A percentile compares a stretch with the other conserved stretches of the same genome.
Conservation (phyloP, 2,888 invertebrate genomes). For the Nemurella pictetii region DNA sequence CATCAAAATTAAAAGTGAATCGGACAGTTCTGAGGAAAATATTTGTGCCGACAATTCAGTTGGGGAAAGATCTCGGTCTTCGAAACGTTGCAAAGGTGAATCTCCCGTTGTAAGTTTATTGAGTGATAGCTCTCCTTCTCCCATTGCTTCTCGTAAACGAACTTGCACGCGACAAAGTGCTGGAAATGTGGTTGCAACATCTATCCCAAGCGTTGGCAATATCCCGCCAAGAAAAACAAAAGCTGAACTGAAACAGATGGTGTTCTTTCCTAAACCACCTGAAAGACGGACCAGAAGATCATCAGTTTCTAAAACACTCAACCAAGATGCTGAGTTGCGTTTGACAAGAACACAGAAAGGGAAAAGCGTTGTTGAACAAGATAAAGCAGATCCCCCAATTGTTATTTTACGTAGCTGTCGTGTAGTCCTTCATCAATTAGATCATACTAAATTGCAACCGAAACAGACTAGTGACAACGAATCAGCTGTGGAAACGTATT, state of each 20-base stretch:
- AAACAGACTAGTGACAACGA: not conserved
- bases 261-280: not conserved
- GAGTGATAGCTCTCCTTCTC: not conserved
- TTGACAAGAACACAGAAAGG: not conserved
- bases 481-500: not conserved
- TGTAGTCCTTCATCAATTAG: not conserved
- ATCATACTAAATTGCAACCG: not conserved
- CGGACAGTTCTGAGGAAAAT: not conserved
- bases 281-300: not conserved
- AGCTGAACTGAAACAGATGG: conserved; percentile 12
- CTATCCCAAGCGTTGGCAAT: not conserved
- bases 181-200: not conserved
- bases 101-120: not conserved
- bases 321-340: not conserved
- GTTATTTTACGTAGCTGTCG: not conserved
- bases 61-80: not conserved
- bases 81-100: not conserved
- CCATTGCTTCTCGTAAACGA: not conserved
- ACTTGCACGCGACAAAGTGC: not conserved
- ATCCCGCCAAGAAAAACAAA: not conserved
- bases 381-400: not conserved
- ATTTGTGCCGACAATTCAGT: not conserved
- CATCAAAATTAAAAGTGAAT: not conserved
- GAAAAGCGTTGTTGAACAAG: not conserved
- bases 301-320: not conserved